Evolutionary conservation across 2,888 invertebrate genomes (phyloP).

Genomic region (Tryphoninae sp.): DNA sequence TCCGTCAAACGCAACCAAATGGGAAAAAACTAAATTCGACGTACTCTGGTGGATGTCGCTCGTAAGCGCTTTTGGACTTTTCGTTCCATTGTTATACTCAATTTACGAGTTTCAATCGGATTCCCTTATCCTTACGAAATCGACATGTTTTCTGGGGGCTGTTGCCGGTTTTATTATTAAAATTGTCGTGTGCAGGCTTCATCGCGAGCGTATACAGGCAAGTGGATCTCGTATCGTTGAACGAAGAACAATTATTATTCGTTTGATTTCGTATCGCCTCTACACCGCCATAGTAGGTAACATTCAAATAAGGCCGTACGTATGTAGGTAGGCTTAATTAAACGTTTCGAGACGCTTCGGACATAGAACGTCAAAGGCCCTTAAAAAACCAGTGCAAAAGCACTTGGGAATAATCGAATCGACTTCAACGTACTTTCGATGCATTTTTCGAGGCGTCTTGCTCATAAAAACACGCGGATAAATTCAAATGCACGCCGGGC

Average conservation of each 20-base stretch:
- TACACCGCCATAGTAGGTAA: too few species aligned
- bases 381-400: background rate
- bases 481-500: too few species aligned
- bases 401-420: background rate
- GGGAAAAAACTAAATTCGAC: slow-evolving; percentile 48
- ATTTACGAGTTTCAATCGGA: slow-evolving; percentile 59
- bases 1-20: slow-evolving; percentile 24
- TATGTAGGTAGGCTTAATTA: too few species aligned
- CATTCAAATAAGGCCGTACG: too few species aligned
- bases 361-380: too few species aligned
- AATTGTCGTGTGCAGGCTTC: slow-evolving; percentile 61
- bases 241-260: too few species aligned
- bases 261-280: too few species aligned
- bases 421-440: background rate
- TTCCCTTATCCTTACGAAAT: slow-evolving; percentile 63
- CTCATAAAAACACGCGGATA: too few species aligned
- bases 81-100: slow-evolving; percentile 53
- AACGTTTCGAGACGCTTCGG: too few species aligned
- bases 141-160: slow-evolving; percentile 62
- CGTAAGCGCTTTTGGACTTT: slow-evolving; percentile 41
- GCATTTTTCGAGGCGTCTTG: background rate
- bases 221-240: background rate
- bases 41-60: slow-evolving; percentile 50
- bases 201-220: slow-evolving; percentile 63
- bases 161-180: slow-evolving; percentile 64